Evolutionary conservation across 2,113 vertebrate species (phyloP).

Genomic region (Coptodon rendalli): DNA sequence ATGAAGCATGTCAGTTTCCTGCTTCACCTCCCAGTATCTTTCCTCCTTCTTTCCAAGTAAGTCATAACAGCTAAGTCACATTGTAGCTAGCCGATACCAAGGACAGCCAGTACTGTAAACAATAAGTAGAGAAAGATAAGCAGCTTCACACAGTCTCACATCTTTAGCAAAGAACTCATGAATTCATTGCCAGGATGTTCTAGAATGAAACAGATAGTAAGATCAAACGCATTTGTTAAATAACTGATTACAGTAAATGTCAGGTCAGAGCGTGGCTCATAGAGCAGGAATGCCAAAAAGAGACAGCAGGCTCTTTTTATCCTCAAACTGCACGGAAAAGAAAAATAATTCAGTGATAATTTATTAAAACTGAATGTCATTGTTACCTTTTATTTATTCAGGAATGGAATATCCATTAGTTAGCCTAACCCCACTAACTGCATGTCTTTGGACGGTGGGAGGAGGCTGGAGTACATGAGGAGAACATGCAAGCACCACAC

Average conservation of each 20-base stretch:
- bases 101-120: neutral
- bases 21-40: neutral
- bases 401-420: neutral
- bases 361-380: neutral
- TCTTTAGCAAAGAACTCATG: neutral
- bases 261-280: neutral
- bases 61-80: neutral
- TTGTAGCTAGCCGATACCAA: neutral
- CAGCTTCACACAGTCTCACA: neutral
- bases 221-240: neutral
- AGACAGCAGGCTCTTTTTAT: neutral
- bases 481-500: neutral
- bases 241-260: neutral
- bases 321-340: neutral
- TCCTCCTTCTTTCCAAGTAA: neutral
- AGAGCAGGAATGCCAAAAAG: neutral
- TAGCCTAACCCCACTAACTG: neutral
- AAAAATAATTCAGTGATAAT: neutral
- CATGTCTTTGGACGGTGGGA: neutral
- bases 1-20: neutral
- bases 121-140: neutral
- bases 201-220: neutral
- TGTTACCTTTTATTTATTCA: neutral
- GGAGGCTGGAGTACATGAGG: neutral
- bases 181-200: neutral